Percentiles rank a stretch among this genome's conserved stretches.
phyloP scores from a whole-genome alignment of 2,113 vertebrate species.

The Oreochromis aureus region DNA sequence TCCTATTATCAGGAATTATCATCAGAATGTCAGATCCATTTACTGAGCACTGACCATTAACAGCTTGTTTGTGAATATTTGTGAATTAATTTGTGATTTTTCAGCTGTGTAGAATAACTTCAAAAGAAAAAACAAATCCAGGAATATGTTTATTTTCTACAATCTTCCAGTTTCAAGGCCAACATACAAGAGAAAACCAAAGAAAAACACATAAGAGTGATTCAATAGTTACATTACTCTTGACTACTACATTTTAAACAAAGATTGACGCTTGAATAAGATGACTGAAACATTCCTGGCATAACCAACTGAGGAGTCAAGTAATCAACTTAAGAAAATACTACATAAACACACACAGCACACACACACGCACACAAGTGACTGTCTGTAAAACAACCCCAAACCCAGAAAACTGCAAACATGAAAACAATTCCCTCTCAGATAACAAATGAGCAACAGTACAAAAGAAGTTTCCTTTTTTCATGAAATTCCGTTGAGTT shows the following conservation, averaged over 20 bases:
- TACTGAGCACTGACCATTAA: neutral
- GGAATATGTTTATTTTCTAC: conserved; percentile 50
- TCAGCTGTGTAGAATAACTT: neutral
- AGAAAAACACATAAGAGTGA: neutral
- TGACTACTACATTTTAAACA: neutral
- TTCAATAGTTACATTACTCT: neutral
- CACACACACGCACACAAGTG: neutral
- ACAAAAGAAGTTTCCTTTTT: conserved; percentile 1
- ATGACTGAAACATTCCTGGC: neutral
- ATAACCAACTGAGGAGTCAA: neutral
- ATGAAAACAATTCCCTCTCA: conserved; percentile 13
- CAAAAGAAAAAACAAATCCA: neutral
- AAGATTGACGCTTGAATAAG: neutral
- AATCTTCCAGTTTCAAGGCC: conserved; percentile 15
- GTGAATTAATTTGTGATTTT: neutral
- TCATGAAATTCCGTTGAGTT: neutral
- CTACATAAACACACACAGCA: neutral
- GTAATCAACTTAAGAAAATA: neutral
- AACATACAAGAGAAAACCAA: neutral
- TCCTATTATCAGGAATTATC: conserved; percentile 6
- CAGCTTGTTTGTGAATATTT: neutral
- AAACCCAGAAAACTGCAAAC: conserved; percentile 46
- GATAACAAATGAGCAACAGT: conserved; percentile 23
- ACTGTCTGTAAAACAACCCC: conserved; percentile 22
- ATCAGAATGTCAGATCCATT: neutral